phyloP scores from a whole-genome alignment of 2,888 invertebrate genomes.

The Leptopterna dolabrata region DNA sequence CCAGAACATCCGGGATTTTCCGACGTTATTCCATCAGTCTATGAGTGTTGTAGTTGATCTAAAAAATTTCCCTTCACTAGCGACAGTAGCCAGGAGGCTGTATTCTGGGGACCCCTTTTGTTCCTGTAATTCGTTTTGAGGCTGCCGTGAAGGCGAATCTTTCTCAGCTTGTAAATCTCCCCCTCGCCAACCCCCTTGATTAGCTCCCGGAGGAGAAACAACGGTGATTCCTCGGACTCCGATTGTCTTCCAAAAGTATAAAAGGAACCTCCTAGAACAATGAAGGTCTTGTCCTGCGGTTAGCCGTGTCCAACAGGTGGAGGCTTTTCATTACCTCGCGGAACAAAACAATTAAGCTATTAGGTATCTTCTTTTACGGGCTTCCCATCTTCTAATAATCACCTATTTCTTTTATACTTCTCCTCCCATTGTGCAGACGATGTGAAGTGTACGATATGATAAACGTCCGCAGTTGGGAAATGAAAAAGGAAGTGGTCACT shows the following conservation, averaged over 20 bases:
- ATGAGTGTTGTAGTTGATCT: no score
- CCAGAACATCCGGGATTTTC: no score
- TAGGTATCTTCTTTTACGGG: neutral
- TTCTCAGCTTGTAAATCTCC: neutral
- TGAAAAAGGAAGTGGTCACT: neutral
- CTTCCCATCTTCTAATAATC: neutral
- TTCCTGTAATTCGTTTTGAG: neutral
- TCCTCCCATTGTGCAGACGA: neutral
- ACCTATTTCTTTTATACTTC: neutral
- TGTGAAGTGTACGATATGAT: neutral
- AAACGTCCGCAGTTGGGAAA: neutral
- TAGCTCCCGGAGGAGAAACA: neutral
- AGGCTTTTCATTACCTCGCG: neutral
- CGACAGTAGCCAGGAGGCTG: neutral
- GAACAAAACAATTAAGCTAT: neutral
- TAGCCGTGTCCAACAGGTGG: conserved; percentile 8
- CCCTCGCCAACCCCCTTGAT: neutral
- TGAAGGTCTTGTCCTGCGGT: neutral
- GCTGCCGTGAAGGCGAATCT: neutral
- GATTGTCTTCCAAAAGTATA: neutral
- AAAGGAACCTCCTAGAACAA: neutral
- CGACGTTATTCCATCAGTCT: no score
- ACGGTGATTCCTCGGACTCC: neutral
- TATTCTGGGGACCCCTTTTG: neutral
- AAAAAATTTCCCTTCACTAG: neutral